Percentiles rank a stretch among this genome's conserved stretches.
These are phyloP conservation scores for Cryptomyrus ogoouensis DNA, from an alignment of 2,113 vertebrate species.

Conservation along the genomic window DNA sequence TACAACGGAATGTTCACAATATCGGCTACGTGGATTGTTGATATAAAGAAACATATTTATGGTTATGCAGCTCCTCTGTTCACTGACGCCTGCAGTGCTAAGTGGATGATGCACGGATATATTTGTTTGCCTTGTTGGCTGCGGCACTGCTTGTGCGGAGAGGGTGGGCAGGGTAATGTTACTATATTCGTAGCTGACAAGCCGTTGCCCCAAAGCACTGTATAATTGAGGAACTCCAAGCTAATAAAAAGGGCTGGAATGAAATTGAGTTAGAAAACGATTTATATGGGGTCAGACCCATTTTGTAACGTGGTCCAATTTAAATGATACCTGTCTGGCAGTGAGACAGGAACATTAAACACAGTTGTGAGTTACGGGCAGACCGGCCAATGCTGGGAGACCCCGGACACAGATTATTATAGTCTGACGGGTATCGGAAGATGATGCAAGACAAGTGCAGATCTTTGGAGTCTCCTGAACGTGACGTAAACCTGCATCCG, in stretches of 20 bases:
- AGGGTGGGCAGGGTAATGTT: neutral
- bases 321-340: slow-evolving; percentile 8
- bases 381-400: neutral
- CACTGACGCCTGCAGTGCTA: neutral
- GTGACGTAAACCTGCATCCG: neutral
- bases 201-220: neutral
- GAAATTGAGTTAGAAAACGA: neutral
- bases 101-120: neutral
- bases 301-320: neutral
- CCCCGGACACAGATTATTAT: neutral
- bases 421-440: neutral
- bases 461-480: neutral
- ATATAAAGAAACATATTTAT: neutral
- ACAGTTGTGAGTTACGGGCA: neutral
- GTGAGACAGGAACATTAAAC: neutral
- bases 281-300: neutral
- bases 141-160: neutral
- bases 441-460: neutral
- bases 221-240: neutral
- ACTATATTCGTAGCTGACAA: neutral
- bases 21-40: neutral
- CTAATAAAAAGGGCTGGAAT: neutral
- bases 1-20: neutral
- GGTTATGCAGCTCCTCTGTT: neutral
- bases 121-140: neutral